Evolutionary conservation across 2,888 invertebrate species (phyloP).

Genomic region (Napeogenes inachia): DNA sequence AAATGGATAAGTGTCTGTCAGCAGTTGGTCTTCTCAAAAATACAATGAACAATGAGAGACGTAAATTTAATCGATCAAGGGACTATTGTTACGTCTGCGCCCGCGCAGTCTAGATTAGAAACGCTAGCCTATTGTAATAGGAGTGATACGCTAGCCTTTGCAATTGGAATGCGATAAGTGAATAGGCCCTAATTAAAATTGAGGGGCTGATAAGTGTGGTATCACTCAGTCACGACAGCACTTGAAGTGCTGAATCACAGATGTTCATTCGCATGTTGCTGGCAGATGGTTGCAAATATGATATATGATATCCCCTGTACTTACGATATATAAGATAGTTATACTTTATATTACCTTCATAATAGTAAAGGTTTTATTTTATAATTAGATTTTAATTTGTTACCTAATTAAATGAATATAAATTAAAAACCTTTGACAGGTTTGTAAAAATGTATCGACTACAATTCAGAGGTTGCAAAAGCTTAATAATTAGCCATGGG

Average conservation of each 20-base stretch:
- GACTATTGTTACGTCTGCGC: constrained; percentile 49
- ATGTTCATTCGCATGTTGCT: constrained; percentile 59
- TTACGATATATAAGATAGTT: constrained; percentile 15
- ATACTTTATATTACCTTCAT: constrained; percentile 5
- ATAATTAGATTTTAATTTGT: too few species aligned
- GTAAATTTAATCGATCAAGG: constrained; percentile 51
- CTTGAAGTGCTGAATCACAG: constrained; percentile 50
- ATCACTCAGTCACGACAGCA: constrained; percentile 51
- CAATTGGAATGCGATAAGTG: constrained; percentile 64
- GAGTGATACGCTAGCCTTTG: constrained; percentile 56
- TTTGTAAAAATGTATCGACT: too few species aligned
- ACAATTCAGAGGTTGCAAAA: background rate
- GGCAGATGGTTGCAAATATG: constrained; percentile 60
- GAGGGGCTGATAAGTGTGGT: constrained; percentile 54
- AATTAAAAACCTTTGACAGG: too few species aligned
- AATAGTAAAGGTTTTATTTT: too few species aligned
- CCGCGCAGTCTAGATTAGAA: constrained; percentile 54
- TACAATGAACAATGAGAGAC: constrained; percentile 38
- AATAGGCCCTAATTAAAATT: constrained; percentile 69
- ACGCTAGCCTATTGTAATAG: constrained; percentile 58
- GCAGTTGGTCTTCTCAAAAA: constrained; percentile 21
- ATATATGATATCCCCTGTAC: constrained; percentile 37
- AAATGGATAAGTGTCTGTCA: constrained; percentile 3
- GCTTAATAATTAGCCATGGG: background rate
- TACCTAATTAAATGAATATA: too few species aligned